phyloP scores from a whole-genome alignment of 2,888 invertebrate species.

The Cryptophagus acutangulus region DNA sequence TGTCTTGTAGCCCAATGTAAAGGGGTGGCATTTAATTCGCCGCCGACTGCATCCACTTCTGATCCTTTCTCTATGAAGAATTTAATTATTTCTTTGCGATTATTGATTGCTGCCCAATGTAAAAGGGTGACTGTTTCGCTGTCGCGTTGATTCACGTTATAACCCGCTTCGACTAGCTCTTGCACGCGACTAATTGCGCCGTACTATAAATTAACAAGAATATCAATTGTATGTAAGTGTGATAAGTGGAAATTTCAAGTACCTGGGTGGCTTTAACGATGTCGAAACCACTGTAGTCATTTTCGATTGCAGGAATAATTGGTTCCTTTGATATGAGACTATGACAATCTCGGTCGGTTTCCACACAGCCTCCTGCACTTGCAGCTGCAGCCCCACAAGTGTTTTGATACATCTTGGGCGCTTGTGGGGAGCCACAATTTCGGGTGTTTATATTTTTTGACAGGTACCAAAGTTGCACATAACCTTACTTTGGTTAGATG shows the following conservation, averaged over 20 bases:
- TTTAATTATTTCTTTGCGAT: conserved; percentile 85
- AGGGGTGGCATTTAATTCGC: conserved; percentile 92
- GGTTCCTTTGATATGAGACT: conserved; percentile 59
- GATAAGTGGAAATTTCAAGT: background rate
- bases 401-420: conserved; percentile 61
- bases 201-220: conserved; percentile 55
- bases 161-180: conserved; percentile 86
- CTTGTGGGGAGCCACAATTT: too few species aligned
- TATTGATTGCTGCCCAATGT: conserved; percentile 99
- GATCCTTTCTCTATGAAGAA: conserved; percentile 84
- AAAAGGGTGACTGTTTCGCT: conserved; percentile 91
- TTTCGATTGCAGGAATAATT: conserved; percentile 59
- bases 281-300: conserved; percentile 78
- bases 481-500: too few species aligned
- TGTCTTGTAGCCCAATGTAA: conserved; percentile 97
- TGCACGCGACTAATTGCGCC: conserved; percentile 79
- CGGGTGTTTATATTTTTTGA: conserved; percentile 10
- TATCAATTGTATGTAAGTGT: background rate
- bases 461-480: too few species aligned
- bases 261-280: conserved; percentile 93
- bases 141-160: conserved; percentile 92
- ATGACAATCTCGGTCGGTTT: conserved; percentile 59
- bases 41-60: conserved; percentile 89
- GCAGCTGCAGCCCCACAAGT: conserved; percentile 68
- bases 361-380: conserved; percentile 56